Evolutionary conservation across 1,140 invertebrate genomes (phyloP).

Genomic region (Hyposmocoma kahamanoa): DNA sequence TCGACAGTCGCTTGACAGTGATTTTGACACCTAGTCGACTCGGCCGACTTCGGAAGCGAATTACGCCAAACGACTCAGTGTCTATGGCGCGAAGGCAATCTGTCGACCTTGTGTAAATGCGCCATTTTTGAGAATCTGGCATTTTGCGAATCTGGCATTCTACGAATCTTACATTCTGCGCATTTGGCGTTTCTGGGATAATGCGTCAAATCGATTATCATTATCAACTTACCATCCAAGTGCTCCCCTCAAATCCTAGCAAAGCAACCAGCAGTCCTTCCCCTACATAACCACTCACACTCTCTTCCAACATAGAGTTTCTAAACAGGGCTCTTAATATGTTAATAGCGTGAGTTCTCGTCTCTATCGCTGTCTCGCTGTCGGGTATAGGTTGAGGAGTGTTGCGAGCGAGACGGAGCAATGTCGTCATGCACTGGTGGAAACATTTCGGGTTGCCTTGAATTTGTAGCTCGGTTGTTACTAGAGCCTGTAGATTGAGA

Average conservation of each 20-base stretch:
- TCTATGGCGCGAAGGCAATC: too few species aligned
- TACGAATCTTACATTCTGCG: too few species aligned
- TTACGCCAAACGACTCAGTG: too few species aligned
- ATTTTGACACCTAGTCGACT: too few species aligned
- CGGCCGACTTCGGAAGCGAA: too few species aligned
- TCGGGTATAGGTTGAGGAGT: background rate
- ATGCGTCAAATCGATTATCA: too few species aligned
- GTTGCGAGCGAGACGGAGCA: slow-evolving; percentile 60
- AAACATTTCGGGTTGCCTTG: slow-evolving; percentile 73
- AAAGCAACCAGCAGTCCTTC: slow-evolving; percentile 84
- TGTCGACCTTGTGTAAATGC: too few species aligned
- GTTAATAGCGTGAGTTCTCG: slow-evolving; percentile 88
- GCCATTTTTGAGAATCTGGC: too few species aligned
- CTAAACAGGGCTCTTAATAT: slow-evolving; percentile 88
- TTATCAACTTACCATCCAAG: slow-evolving; percentile 83
- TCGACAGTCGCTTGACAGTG: too few species aligned
- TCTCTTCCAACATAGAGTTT: slow-evolving; percentile 83
- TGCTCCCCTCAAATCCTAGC: slow-evolving; percentile 80
- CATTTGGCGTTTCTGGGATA: too few species aligned
- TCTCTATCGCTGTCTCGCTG: slow-evolving; percentile 35
- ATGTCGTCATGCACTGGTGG: slow-evolving; percentile 75
- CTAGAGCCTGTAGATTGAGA: slow-evolving; percentile 79
- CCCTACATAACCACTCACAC: slow-evolving; percentile 81
- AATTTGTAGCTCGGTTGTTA: slow-evolving; percentile 80
- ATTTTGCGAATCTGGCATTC: too few species aligned